Percentiles rank a stretch among this genome's conserved stretches.
Conservation (phyloP, 53 echinoderm and acorn worm genomes). For the Patiria pectinifera region DNA sequence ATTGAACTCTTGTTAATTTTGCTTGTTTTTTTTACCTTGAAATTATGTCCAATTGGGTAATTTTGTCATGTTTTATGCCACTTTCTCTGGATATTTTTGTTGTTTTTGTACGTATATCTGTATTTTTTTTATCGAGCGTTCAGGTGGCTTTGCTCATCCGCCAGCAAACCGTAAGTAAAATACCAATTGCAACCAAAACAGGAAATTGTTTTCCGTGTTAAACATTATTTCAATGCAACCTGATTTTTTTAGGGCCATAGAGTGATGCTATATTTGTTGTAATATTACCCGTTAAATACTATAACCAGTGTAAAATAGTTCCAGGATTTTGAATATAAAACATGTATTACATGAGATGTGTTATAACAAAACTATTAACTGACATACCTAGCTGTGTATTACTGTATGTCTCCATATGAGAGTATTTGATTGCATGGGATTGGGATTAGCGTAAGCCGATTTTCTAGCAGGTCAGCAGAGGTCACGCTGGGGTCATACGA, state of each 20-base stretch:
- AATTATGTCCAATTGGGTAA: neutral
- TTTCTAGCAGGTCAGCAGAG: constrained; percentile 53
- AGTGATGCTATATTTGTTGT: constrained; percentile 53
- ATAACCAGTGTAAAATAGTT: constrained; percentile 38
- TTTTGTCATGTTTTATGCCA: constrained; percentile 1
- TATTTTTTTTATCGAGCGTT: constrained; percentile 15
- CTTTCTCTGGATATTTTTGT: neutral
- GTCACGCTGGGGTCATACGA: constrained; percentile 30
- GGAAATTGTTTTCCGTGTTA: constrained; percentile 7
- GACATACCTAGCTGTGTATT: neutral
- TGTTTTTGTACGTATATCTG: constrained; percentile 11
- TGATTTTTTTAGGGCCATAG: constrained; percentile 15
- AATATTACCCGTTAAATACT: neutral
- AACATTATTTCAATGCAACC: neutral
- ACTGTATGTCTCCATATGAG: neutral
- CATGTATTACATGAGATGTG: neutral
- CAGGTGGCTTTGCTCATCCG: constrained; percentile 20
- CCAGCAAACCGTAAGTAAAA: constrained; percentile 58
- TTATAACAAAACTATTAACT: neutral
- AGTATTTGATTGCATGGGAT: neutral
- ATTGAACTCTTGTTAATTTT: neutral
- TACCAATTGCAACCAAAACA: neutral
- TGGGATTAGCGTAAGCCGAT: neutral
- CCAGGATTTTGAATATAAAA: neutral
- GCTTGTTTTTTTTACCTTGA: neutral